Conservation (phyloP, 2,113 vertebrate genomes). For the Hiodon alosoides region DNA sequence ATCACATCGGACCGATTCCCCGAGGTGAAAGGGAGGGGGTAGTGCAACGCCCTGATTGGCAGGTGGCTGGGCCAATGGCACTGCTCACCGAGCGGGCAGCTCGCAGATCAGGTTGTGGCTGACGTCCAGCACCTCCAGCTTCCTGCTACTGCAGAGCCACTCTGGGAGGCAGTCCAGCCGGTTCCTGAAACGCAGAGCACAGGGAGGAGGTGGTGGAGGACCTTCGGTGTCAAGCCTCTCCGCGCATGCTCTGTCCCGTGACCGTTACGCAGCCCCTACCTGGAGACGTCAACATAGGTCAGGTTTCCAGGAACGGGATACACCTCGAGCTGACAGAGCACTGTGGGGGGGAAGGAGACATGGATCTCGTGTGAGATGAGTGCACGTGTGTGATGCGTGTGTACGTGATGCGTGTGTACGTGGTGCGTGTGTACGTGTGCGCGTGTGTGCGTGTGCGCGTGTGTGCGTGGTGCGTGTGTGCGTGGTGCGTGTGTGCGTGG, state of each 20-base stretch:
- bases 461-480: not conserved
- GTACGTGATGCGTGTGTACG: no score
- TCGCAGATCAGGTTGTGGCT: constrained; percentile 86
- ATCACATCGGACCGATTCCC: no score
- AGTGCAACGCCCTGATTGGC: no score
- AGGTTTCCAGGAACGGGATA: constrained; percentile 83
- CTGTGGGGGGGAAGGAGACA: constrained; percentile 52
- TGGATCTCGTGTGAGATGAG: constrained; percentile 20
- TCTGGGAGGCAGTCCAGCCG: constrained; percentile 81
- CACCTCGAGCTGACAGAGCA: constrained; percentile 81
- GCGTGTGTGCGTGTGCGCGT: not conserved
- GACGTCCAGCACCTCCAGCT: constrained; percentile 87
- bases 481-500: not conserved
- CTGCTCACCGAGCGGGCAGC: constrained; percentile 81
- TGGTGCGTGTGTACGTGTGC: not conserved
- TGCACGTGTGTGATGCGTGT: not conserved
- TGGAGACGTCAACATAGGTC: constrained; percentile 87
- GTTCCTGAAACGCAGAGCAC: constrained; percentile 65
- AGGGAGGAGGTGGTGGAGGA: not conserved
- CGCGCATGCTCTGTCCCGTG: not conserved
- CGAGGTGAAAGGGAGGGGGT: no score
- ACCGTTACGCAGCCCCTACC: constrained; percentile 61
- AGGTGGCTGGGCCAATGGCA: no score
- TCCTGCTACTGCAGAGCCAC: constrained; percentile 88
- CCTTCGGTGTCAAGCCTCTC: not conserved